Percentiles rank a stretch among this genome's conserved stretches.
These are phyloP conservation scores for Cosmia trapezina DNA, from an alignment of 2,888 invertebrate genomes.

Conservation along the genomic window DNA sequence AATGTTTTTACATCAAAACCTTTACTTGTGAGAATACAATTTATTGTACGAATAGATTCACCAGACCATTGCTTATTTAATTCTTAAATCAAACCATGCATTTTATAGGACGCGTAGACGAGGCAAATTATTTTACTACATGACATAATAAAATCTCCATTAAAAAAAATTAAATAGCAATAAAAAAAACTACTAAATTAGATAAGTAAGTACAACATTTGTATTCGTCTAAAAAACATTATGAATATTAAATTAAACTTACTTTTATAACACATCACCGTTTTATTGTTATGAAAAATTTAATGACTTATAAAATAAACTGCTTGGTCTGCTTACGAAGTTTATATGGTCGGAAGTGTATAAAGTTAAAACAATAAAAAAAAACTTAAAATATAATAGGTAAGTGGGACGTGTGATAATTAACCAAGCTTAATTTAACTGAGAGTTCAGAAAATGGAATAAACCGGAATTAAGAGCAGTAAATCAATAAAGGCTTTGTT, in stretches of 20 bases:
- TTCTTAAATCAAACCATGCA: neutral
- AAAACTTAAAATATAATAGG: slow-evolving; percentile 6
- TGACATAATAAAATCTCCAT: slow-evolving; percentile 31
- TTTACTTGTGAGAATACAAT: neutral
- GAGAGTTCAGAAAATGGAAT: slow-evolving; percentile 31
- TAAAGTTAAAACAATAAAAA: slow-evolving; percentile 26
- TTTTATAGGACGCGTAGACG: neutral
- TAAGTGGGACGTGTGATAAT: slow-evolving; percentile 54
- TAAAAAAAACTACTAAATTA: slow-evolving; percentile 48
- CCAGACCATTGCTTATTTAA: neutral
- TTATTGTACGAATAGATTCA: neutral
- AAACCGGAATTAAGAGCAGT: slow-evolving; percentile 40
- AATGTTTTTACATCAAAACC: neutral
- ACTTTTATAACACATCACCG: slow-evolving; percentile 38
- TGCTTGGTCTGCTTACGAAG: neutral
- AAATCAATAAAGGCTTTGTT: slow-evolving; percentile 56
- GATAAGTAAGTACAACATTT: slow-evolving; percentile 17
- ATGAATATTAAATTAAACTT: slow-evolving; percentile 34
- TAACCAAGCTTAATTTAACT: slow-evolving; percentile 48
- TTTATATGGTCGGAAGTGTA: slow-evolving; percentile 44
- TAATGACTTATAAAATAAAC: slow-evolving; percentile 51
- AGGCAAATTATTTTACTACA: slow-evolving; percentile 23
- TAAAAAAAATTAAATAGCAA: slow-evolving; percentile 28
- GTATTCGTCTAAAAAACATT: slow-evolving; percentile 24
- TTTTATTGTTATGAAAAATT: slow-evolving; percentile 50